These are phyloP conservation scores for Parotia lawesii DNA, from an alignment of 2,113 vertebrate genomes.

Conservation along the genomic window DNA sequence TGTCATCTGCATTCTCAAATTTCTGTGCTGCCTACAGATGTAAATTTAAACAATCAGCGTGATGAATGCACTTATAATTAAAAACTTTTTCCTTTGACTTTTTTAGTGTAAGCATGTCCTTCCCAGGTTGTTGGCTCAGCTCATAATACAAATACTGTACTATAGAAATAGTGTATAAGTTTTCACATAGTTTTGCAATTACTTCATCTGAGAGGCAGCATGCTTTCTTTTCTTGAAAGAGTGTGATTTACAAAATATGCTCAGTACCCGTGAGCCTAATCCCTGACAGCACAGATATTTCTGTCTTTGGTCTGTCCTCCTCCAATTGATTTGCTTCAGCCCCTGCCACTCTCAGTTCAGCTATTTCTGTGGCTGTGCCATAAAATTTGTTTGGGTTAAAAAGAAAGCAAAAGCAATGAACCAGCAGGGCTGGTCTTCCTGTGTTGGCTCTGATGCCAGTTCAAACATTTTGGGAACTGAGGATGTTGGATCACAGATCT, in stretches of 20 bases:
- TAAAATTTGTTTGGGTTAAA: background rate
- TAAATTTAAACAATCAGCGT: background rate
- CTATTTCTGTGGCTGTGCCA: background rate
- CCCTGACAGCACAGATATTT: background rate
- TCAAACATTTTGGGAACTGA: background rate
- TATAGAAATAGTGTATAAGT: background rate
- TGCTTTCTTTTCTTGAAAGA: background rate
- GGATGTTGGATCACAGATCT: background rate
- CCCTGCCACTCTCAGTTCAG: background rate
- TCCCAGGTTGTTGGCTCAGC: background rate
- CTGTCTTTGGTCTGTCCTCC: background rate
- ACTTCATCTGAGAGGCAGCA: background rate
- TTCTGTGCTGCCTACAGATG: background rate
- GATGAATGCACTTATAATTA: background rate
- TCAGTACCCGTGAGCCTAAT: background rate
- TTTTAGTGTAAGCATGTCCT: background rate
- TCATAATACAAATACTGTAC: background rate
- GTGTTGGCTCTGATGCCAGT: background rate
- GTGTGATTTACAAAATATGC: background rate
- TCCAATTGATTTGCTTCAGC: background rate
- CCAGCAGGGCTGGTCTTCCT: background rate
- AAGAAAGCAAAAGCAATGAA: background rate
- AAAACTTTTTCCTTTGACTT: background rate
- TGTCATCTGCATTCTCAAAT: background rate
- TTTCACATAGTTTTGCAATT: background rate